Base-by-base conservation (phyloP, 2,888 invertebrate genomes). In the Gari tellinella region DNA sequence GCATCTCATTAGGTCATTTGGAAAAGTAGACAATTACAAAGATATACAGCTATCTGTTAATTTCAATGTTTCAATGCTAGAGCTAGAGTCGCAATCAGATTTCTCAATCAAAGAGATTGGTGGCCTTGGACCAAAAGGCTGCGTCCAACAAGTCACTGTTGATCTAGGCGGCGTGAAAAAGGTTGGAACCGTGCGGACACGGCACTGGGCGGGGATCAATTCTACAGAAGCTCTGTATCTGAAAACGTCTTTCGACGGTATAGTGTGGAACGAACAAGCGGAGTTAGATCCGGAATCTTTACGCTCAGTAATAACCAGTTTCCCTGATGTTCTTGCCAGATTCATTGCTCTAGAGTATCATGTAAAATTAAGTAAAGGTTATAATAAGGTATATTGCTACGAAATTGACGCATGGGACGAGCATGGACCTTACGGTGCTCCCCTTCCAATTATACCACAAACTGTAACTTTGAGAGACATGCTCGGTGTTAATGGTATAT, bases 401-500 rank as follows among this genome's bases (percentile, higher is more conserved):
- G 85, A 85, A 62, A 63, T 85, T 8, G 83, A 85, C 37, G 82
- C 82, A 3, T 85, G 81, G 75, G 81, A 81, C 26, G 66, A 68
- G 57, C 43, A 79, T 49, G 74, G 74, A 0, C 40, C 58, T 2
- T 85, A 80, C 78, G 85, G 85, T 41, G 49, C 70, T 0, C 21
- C 48, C 23, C 68, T 80, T 1, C 5, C 19, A 3, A 55, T 79
- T 4, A 64, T 51, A 43, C 75, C 78, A 5, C 83, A 84, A 43
- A 60, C 57, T 8, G 55, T 66, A 19, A 77, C 66, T 17, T 37
- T 86, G 10, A 38, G 80, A 25, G 56, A 80, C 19, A 73, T 85
- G 26, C 60, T 86, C 8, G 86, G 86, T 0, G 83, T 86, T 8
- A 86, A 86, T 58, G 86, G 84, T 14, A 85, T 86, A 46, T 86